These are phyloP conservation scores for Odontamblyopus lacepedii DNA, from an alignment of 2,797 vertebrate species.

Conservation along the genomic window DNA sequence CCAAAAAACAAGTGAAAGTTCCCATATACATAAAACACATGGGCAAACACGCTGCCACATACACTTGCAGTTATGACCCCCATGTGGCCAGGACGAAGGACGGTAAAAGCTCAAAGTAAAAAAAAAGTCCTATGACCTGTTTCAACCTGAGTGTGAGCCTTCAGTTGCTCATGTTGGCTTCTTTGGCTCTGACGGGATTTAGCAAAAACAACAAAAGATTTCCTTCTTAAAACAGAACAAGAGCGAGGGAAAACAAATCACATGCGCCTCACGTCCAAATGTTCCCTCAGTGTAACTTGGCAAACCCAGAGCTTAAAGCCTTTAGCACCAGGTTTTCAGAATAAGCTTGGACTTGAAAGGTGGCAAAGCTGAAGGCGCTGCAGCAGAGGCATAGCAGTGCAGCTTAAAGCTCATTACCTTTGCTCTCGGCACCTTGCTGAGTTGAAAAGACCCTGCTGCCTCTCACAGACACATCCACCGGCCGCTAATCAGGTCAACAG, in stretches of 20 bases:
- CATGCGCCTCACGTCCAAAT: slow-evolving; percentile 39
- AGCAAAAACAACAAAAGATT: slow-evolving; percentile 61
- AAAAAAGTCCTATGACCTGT: slow-evolving; percentile 47
- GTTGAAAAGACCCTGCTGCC: slow-evolving; percentile 80
- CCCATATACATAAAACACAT: slow-evolving; percentile 54
- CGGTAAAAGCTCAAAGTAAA: slow-evolving; percentile 30
- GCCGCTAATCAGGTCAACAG: slow-evolving; percentile 83
- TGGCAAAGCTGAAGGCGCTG: slow-evolving; percentile 56
- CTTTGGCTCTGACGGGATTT: slow-evolving; percentile 52
- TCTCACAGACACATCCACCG: slow-evolving; percentile 78
- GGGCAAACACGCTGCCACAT: slow-evolving; percentile 64
- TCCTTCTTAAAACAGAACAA: slow-evolving; percentile 60
- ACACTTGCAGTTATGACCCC: slow-evolving; percentile 61
- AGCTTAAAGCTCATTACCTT: slow-evolving; percentile 86
- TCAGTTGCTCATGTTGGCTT: slow-evolving; percentile 46
- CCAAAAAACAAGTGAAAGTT: slow-evolving; percentile 35
- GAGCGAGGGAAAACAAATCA: slow-evolving; percentile 23
- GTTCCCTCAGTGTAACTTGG: slow-evolving; percentile 54
- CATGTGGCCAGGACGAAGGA: slow-evolving; percentile 62
- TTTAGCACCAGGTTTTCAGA: slow-evolving; percentile 56
- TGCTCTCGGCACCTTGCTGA: slow-evolving; percentile 80
- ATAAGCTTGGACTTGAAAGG: slow-evolving; percentile 72
- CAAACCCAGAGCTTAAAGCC: slow-evolving; percentile 48
- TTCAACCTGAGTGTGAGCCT: slow-evolving; percentile 59
- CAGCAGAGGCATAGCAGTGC: slow-evolving; percentile 69